Base-by-base conservation (phyloP, 2,888 invertebrate genomes). In the Macrosiphum euphorbiae region DNA sequence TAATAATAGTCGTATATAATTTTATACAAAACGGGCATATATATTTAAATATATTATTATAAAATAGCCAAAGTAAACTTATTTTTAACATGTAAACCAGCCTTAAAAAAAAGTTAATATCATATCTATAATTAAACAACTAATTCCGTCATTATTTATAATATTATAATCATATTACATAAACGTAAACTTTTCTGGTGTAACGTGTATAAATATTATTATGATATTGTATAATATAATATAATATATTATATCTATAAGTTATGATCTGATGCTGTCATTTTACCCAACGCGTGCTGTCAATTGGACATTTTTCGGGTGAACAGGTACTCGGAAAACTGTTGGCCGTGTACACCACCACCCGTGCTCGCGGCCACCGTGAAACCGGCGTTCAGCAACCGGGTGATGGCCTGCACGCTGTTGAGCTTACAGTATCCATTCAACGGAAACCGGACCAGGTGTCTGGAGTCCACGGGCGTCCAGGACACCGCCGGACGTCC, bases 361-460 rank as follows among this genome's bases (percentile, higher is more conserved):
- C 98, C 98, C 95, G 98, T 98, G 95, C 98, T 98, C 52, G 98
- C 98, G 91, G 97, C 97, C 94, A 98, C 97, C 95, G 97, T 97
- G 96, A 98, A 98, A 92, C 97, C 97, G 94, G 97, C 97, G 95
- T 98, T 98, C 88, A 95, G 94, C 58, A 95, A 94, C 95, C 98
- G 97, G 95, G 98, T 98, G 95, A 98, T 97, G 94, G 98, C 98
- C 96, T 98, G 98, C 95, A 98, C 97, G n/a, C 98, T 98, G 96
- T 98, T 98, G 95, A 98, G 96, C 96, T 98, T 98, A 96, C 98
- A 98, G 96, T 98, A 98, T 95, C 98, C 98, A 96, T 98, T 98
- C 94, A 98, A 96, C 26, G 98, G 98, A 95, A 98, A 98, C 94
- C 98, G 96, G 95, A 98, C 98, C 67, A 98, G 98, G 96, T 98